These are phyloP conservation scores for Chrysopa pallens DNA, from an alignment of 1,140 invertebrate genomes.

Conservation along the genomic window DNA sequence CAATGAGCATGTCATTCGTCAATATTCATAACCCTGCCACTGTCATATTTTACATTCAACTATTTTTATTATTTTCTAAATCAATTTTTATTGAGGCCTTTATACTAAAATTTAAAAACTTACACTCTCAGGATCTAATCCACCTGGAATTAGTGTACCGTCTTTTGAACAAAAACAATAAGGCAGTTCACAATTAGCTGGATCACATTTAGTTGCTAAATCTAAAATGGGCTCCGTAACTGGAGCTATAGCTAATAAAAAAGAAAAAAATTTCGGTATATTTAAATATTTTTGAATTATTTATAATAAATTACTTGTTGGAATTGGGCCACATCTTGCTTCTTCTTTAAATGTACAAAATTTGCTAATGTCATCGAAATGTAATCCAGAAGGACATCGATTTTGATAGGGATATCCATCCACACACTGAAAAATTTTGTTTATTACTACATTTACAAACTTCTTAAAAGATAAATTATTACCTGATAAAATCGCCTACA, in stretches of 20 bases:
- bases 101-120: conserved; percentile 11
- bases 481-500: conserved; percentile 79
- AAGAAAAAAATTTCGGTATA: background rate
- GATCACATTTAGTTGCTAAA: conserved; percentile 59
- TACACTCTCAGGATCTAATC: conserved; percentile 62
- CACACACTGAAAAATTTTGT: conserved; percentile 45
- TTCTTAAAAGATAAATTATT: conserved; percentile 3
- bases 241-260: conserved; percentile 49
- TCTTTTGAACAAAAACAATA: conserved; percentile 89
- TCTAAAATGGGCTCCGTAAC: conserved; percentile 61
- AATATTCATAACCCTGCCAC: too few species aligned
- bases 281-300: background rate
- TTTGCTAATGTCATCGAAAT: conserved; percentile 80
- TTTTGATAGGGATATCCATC: conserved; percentile 73
- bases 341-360: conserved; percentile 82
- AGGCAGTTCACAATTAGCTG: conserved; percentile 57
- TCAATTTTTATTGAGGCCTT: too few species aligned
- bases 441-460: background rate
- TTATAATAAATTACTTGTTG: conserved; percentile 49
- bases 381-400: conserved; percentile 72
- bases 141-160: conserved; percentile 71
- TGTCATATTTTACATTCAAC: too few species aligned
- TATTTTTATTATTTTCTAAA: too few species aligned
- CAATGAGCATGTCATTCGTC: too few species aligned
- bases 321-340: conserved; percentile 74